These are phyloP conservation scores for Idris sp. DNA, from an alignment of 1,140 invertebrate species.

Conservation along the genomic window DNA sequence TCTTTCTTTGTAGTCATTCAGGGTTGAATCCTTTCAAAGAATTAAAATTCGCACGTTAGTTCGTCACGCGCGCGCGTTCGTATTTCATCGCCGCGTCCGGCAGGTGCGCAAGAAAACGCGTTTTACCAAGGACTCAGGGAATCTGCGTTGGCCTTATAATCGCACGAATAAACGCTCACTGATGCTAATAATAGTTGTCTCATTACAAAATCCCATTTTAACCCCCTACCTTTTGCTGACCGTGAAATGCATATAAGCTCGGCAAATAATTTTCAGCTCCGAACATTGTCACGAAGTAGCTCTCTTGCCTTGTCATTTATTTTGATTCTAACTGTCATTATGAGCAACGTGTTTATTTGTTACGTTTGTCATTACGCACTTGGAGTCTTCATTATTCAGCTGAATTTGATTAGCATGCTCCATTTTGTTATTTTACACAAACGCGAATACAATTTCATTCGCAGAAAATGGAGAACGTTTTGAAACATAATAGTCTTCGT, in stretches of 20 bases:
- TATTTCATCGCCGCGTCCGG: conserved; percentile 58
- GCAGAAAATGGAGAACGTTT: too few species aligned
- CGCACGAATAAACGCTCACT: conserved; percentile 45
- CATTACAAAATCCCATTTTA: conserved; percentile 55
- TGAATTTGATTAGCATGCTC: background rate
- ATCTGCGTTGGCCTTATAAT: conserved; percentile 60
- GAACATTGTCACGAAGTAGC: conserved; percentile 29
- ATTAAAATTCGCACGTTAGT: conserved; percentile 59
- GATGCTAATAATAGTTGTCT: conserved; percentile 58
- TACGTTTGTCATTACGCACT: conserved; percentile 44
- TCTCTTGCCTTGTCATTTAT: conserved; percentile 43
- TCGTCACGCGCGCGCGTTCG: conserved; percentile 61
- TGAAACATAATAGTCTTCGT: too few species aligned
- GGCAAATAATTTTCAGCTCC: conserved; percentile 20
- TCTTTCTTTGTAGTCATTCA: conserved; percentile 54
- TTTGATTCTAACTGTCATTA: conserved; percentile 46
- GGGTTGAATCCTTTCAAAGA: conserved; percentile 57
- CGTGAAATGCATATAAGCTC: conserved; percentile 40
- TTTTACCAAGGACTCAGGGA: conserved; percentile 61
- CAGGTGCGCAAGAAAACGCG: conserved; percentile 44
- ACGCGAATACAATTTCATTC: too few species aligned
- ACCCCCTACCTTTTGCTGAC: conserved; percentile 32
- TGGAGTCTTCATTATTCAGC: conserved; percentile 20
- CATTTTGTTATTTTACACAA: too few species aligned
- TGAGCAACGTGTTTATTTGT: conserved; percentile 34